A percentile compares a stretch with the other conserved stretches of the same genome.
Conservation (phyloP, 2,113 vertebrate genomes). For the Brienomyrus brachyistius region DNA sequence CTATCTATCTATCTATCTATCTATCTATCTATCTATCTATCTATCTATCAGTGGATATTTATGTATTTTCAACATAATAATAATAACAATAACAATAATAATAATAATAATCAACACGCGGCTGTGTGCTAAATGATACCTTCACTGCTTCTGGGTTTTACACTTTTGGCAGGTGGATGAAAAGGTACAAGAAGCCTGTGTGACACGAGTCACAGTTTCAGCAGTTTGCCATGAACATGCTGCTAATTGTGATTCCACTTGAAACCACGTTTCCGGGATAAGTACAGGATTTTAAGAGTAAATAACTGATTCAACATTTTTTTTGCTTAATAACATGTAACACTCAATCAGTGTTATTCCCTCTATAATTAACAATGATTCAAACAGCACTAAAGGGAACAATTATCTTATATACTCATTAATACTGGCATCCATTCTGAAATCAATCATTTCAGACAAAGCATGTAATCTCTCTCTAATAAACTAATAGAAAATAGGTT, state of each 20-base stretch:
- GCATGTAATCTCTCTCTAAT: background rate
- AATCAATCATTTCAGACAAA: constrained; percentile 1
- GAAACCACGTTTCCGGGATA: background rate
- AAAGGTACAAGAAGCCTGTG: background rate
- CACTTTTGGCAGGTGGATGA: background rate
- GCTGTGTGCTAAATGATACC: background rate
- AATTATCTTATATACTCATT: constrained; percentile 13
- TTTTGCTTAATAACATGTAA: constrained; percentile 5
- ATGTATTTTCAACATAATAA: too few species aligned
- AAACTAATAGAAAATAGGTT: too few species aligned
- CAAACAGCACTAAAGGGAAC: constrained; percentile 14
- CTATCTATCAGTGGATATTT: too few species aligned
- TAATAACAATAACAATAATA: too few species aligned
- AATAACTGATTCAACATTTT: background rate
- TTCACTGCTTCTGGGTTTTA: background rate
- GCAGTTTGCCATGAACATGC: background rate
- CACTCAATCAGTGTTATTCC: background rate
- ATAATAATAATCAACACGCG: background rate
- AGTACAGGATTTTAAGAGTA: constrained; percentile 7
- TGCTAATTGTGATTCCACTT: constrained; percentile 17
- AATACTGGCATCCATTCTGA: constrained; percentile 11
- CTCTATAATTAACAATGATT: constrained; percentile 13
- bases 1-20: too few species aligned
- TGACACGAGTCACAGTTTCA: background rate
- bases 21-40: too few species aligned